Evolutionary conservation across 2,797 vertebrate species (phyloP).

Genomic region (Paramormyrops hopkinsi): DNA sequence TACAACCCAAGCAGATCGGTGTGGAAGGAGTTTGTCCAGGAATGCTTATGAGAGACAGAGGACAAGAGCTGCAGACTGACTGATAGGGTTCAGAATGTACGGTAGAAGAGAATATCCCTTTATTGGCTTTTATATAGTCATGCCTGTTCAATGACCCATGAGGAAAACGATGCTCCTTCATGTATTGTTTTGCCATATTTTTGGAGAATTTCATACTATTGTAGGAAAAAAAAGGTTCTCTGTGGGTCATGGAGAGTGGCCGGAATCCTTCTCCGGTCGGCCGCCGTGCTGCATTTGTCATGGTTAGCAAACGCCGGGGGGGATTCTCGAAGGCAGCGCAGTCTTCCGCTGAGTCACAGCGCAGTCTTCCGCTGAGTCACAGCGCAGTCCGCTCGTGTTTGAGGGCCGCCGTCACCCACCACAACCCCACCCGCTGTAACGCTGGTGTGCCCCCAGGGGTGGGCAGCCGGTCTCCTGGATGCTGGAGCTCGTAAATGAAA

Average conservation of each 20-base stretch:
- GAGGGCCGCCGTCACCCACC: constrained; percentile 34
- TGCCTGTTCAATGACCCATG: not conserved
- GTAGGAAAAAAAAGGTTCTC: not conserved
- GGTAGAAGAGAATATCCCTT: not conserved
- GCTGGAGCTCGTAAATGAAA: constrained; percentile 79
- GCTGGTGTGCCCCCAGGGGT: not conserved
- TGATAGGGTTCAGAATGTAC: not conserved
- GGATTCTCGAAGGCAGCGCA: constrained; percentile 50
- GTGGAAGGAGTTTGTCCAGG: not conserved
- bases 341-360: constrained; percentile 63
- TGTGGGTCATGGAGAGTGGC: not conserved
- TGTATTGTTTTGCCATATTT: not conserved
- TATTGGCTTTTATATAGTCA: not conserved
- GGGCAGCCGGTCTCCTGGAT: constrained; percentile 65
- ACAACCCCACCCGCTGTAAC: not conserved
- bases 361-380: constrained; percentile 63
- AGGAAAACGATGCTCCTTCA: not conserved
- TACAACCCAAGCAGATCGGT: not conserved
- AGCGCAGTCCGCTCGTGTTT: constrained; percentile 61
- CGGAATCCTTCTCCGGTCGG: not conserved
- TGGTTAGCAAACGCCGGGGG: constrained; percentile 57
- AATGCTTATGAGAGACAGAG: not conserved
- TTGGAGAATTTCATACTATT: not conserved
- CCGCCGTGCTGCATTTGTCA: constrained; percentile 44
- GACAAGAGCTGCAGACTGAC: not conserved